phyloP scores from a whole-genome alignment of 2,797 vertebrate species.

The Syngnathus rostellatus region DNA sequence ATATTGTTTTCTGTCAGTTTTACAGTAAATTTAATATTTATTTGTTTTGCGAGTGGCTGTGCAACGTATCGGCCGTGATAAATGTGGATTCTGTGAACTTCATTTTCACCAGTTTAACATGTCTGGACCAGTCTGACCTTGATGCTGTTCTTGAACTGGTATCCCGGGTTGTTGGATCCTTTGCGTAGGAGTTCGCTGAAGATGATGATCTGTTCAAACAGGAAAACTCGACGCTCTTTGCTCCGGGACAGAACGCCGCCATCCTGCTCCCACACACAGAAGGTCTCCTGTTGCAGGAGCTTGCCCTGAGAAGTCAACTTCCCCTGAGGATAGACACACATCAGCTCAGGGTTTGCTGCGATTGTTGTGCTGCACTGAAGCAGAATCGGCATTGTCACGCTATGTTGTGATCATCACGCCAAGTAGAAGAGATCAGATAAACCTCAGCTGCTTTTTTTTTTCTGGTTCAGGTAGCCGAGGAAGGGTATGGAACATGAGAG shows the following conservation, averaged over 20 bases:
- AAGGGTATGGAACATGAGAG: too few relatives aligned
- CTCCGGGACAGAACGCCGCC: slow-evolving; percentile 86
- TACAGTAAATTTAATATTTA: neutral
- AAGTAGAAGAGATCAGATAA: neutral
- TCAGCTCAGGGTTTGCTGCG: neutral
- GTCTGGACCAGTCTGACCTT: slow-evolving; percentile 36
- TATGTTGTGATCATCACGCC: neutral
- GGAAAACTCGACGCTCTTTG: slow-evolving; percentile 90
- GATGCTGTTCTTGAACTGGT: slow-evolving; percentile 85
- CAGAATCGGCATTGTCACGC: neutral
- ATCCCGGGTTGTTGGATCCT: slow-evolving; percentile 84
- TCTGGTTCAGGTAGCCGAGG: neutral
- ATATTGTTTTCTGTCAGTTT: too few relatives aligned
- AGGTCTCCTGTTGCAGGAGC: slow-evolving; percentile 93
- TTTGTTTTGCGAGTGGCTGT: neutral
- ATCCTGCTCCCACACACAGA: slow-evolving; percentile 91
- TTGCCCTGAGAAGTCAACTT: slow-evolving; percentile 92
- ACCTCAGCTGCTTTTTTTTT: neutral
- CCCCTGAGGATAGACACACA: slow-evolving; percentile 64
- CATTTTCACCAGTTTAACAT: neutral
- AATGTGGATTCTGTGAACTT: neutral
- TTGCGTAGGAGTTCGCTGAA: slow-evolving; percentile 93
- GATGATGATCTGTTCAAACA: slow-evolving; percentile 95
- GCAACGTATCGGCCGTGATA: neutral
- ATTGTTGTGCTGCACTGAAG: neutral